Evolutionary conservation across 2,888 invertebrate species (phyloP).

Genomic region (Volucella inflata): DNA sequence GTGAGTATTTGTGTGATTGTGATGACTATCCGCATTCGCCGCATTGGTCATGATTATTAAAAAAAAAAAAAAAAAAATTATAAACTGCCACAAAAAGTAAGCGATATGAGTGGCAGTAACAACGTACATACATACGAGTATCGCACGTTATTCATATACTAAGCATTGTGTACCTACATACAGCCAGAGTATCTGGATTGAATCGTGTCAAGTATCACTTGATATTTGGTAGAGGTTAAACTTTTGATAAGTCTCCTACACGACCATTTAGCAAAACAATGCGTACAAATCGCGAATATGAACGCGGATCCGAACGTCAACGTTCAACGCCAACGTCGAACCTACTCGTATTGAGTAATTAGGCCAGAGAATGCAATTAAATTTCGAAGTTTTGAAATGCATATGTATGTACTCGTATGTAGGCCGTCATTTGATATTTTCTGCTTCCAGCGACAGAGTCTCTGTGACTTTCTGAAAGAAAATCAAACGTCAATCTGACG

Average conservation of each 20-base stretch:
- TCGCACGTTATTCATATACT: neutral
- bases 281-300: neutral
- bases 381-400: constrained; percentile 1
- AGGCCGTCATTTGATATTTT: constrained; percentile 1
- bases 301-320: neutral
- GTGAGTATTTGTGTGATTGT: neutral
- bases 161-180: neutral
- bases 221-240: neutral
- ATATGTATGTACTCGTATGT: no score
- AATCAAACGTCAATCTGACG: neutral
- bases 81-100: neutral
- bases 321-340: neutral
- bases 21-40: neutral
- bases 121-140: neutral
- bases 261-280: neutral
- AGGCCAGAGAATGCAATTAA: constrained; percentile 28
- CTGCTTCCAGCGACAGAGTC: constrained; percentile 2
- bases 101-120: neutral
- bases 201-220: constrained; percentile 4
- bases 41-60: constrained; percentile 1
- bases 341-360: constrained; percentile 34
- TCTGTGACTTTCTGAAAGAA: neutral
- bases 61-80: neutral
- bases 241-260: no score
- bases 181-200: neutral